Base-by-base conservation (phyloP, 2,797 vertebrate species). In the Adelosebastes latens region DNA sequence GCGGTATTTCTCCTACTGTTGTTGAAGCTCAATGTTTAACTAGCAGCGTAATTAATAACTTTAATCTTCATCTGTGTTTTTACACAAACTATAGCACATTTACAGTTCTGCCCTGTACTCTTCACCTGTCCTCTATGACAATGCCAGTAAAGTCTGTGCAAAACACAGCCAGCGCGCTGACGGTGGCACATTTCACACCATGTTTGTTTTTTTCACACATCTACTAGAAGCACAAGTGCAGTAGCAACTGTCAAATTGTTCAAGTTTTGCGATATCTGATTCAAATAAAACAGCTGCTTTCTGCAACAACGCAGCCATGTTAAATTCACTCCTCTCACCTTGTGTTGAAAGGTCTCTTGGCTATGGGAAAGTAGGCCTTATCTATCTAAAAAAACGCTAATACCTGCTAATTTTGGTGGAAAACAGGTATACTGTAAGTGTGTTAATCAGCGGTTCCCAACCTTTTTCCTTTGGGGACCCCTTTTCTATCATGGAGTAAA, bases 181-280 rank as follows among this genome's bases (percentile, higher is more conserved):
- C 24, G 42, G 59, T 31, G 55, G 16, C 58, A 24, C 14, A 74
- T 68, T 49, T 84, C 76, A 71, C 18, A 20, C 46, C 18, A 0
- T 31, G 42, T 73, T 81, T 82, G 36, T 60, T 65, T 79, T 60
- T 61, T 14, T 75, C 58, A 72, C 77, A 72, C 73, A 22, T 82
- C 18, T 24, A 13, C 8, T 62, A 2, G 22, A 58, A 36, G n/a
- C 76, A 32, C 60, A 59, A 16, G 55, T 20, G 20, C 36, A 34
- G 20, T 8, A 60, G 25, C 59, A n/a, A 25, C 31, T 63, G 75
- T 60, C 70, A 75, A 7, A 11, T 39, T 13, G 13, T 16, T 10
- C 10, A 32, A 8, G 6, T 68, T 34, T 72, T 65, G 75, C 20
- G 7, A 18, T 25, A 55, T 59, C 14, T 27, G 16, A 75, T 70